phyloP scores from a whole-genome alignment of 1,140 invertebrate genomes.

The Cryptotermes secundus region DNA sequence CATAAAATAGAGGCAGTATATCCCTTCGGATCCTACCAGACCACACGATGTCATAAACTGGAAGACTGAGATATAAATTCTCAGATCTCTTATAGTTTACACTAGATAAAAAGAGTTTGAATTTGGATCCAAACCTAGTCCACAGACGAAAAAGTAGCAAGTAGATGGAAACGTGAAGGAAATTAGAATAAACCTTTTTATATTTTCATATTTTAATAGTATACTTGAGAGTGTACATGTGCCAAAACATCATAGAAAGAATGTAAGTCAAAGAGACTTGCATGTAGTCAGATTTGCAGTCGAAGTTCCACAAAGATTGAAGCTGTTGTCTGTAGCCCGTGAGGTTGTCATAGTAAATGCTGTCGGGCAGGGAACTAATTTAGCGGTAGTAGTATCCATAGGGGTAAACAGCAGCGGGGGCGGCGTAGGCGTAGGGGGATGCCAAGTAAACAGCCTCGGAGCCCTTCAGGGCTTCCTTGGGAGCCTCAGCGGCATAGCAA shows the following conservation, averaged over 20 bases:
- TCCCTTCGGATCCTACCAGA: no score
- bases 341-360: no score
- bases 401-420: not conserved
- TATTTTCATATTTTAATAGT: not conserved
- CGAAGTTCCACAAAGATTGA: not conserved
- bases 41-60: no score
- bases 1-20: no score
- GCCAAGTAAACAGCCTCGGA: conserved; percentile 24
- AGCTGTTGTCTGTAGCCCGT: not conserved
- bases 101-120: no score
- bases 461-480: conserved; percentile 25
- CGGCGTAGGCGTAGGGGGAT: conserved; percentile 19
- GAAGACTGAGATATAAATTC: no score
- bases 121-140: no score
- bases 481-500: conserved; percentile 17
- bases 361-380: not conserved
- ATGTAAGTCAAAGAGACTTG: not conserved
- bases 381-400: conserved; percentile 7
- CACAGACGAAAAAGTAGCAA: no score
- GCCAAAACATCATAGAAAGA: not conserved
- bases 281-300: not conserved
- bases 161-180: not conserved
- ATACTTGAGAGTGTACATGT: not conserved
- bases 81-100: no score
- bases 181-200: not conserved